These are phyloP conservation scores for Moxostoma hubbsi DNA, from an alignment of 2,797 vertebrate species.

Conservation along the genomic window DNA sequence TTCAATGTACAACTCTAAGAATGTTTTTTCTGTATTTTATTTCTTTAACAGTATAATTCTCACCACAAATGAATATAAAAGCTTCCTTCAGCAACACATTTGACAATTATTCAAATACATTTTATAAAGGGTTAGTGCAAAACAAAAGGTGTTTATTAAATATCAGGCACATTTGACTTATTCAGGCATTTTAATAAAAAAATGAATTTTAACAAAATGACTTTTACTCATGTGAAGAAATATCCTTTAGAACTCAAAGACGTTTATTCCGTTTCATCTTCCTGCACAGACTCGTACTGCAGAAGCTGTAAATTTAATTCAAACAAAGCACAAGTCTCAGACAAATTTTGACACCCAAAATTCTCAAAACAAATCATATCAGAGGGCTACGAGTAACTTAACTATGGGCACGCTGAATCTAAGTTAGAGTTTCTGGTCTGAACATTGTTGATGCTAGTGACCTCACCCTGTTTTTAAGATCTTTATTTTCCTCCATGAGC, in stretches of 20 bases:
- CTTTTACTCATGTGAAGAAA: background rate
- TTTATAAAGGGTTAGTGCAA: background rate
- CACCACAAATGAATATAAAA: too few relatives aligned
- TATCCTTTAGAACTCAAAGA: background rate
- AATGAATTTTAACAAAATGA: background rate
- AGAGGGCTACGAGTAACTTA: background rate
- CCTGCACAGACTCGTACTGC: constrained; percentile 87
- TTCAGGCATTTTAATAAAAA: background rate
- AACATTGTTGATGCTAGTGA: too few relatives aligned
- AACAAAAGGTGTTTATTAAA: constrained; percentile 7
- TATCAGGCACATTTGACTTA: background rate
- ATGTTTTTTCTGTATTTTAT: too few relatives aligned
- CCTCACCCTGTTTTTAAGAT: constrained; percentile 87
- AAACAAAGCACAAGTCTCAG: background rate
- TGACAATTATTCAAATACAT: too few relatives aligned
- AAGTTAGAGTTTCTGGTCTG: background rate
- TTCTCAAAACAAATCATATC: background rate
- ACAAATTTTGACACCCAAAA: background rate
- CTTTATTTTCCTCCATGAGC: constrained; percentile 90
- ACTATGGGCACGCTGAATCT: background rate
- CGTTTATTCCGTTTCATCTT: constrained; percentile 76
- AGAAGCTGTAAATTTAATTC: constrained; percentile 79
- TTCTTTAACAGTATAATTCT: too few relatives aligned
- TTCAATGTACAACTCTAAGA: too few relatives aligned
- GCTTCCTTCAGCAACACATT: too few relatives aligned